Evolutionary conservation across 1,140 invertebrate genomes (phyloP), one percentile per base, ranked within the genome.

Genomic region (Cataglyphis hispanica): DNA sequence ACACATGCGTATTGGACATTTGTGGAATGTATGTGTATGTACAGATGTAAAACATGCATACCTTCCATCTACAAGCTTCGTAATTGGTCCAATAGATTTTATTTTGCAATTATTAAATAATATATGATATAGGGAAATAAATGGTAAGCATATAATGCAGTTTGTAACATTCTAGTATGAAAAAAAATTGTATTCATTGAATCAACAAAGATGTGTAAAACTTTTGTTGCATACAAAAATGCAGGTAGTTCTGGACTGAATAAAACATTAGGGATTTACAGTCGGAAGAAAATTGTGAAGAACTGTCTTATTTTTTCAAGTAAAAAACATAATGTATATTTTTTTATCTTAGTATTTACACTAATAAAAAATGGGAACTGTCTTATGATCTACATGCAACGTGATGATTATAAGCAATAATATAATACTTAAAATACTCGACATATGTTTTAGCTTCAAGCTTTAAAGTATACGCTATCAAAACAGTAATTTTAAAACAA

Each of bases 321-420:
- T 90, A 90, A 87, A 90, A 90, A 90, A 90, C 89, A 88, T 89
- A 90, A 90, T 89, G 56, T 90, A 60, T 90, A 90, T 87, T 87
- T 89, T 86, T 83, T 89, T 63, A 85, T 84, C 86, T 90, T 90
- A 81, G 72, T 77, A 90, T 11, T 25, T 89, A 90, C 88, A 90
- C 46, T 83, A 87, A 85, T 90, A 66, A 89, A 58, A 89, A 86
- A 83, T 88, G 72, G 84, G 40, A 89, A 89, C 70, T 76, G 40
- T 50, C 84, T 89, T 89, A 88, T 22, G 1, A 74, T 76, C 77
- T 89, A 89, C 13, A 67, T 88, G 75, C 72, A 75, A 85, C 64
- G 37, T 31, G 34, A 69, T 43, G 50, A 84, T 78, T 74, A 89
- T 88, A 77, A 88, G 84, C 72, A 78, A 83, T 88, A 1, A 70